Evolutionary conservation across 2,113 vertebrate species (phyloP).

Genomic region (Parus major): DNA sequence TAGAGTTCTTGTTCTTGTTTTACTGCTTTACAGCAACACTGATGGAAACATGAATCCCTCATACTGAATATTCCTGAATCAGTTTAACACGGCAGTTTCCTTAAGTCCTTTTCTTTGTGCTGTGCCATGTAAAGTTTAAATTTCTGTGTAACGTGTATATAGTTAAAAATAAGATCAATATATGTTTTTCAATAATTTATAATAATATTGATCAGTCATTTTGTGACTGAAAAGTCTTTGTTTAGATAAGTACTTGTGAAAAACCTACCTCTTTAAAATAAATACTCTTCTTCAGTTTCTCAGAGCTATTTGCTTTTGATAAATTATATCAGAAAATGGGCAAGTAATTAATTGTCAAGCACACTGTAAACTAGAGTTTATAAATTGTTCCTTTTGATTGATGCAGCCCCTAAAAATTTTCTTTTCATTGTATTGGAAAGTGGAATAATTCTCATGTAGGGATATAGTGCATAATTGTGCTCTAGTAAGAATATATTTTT

Average conservation of each 20-base stretch:
- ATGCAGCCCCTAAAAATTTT: not conserved
- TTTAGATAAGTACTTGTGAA: not conserved
- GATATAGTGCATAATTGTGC: not conserved
- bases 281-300: not conserved
- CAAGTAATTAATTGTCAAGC: not conserved
- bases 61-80: not conserved
- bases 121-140: not conserved
- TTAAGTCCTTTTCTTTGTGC: not conserved
- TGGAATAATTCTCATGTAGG: not conserved
- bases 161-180: not conserved
- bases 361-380: not conserved
- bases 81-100: not conserved
- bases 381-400: not conserved
- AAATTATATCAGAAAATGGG: not conserved
- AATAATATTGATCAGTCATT: not conserved
- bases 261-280: not conserved
- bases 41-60: not conserved
- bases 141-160: not conserved
- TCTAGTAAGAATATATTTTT: not conserved
- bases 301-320: not conserved
- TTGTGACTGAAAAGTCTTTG: not conserved
- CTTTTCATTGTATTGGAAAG: not conserved
- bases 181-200: not conserved
- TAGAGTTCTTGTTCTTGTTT: not conserved
- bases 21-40: not conserved